phyloP scores from a whole-genome alignment of 2,113 vertebrate species.

The Phoenicopterus ruber region DNA sequence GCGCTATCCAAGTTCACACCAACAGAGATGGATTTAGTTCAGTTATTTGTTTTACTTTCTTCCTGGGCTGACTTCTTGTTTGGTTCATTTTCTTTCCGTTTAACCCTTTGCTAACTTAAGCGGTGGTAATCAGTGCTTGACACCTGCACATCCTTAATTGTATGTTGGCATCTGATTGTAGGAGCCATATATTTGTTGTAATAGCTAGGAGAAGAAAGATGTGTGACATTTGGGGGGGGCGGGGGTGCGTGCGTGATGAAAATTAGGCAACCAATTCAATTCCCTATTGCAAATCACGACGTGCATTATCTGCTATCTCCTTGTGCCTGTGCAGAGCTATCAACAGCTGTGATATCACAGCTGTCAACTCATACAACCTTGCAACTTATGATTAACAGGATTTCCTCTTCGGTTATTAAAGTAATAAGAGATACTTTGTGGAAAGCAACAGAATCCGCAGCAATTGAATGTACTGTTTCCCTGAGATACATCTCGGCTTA shows the following conservation, averaged over 20 bases:
- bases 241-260: rapidly evolving
- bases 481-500: not conserved
- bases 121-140: not conserved
- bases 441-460: not conserved
- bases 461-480: not conserved
- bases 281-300: not conserved
- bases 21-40: not conserved
- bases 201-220: slow-evolving; percentile 10
- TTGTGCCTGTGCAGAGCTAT: not conserved
- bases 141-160: not conserved
- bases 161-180: not conserved
- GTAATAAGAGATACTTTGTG: not conserved
- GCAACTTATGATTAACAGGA: slow-evolving; percentile 17
- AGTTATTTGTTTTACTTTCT: not conserved
- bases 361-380: not conserved
- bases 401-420: slow-evolving; percentile 33
- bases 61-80: not conserved
- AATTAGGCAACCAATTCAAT: not conserved
- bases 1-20: not conserved
- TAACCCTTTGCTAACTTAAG: not conserved
- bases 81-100: not conserved
- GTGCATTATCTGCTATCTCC: not conserved
- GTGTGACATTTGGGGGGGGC: not conserved
- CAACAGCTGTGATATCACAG: slow-evolving; percentile 15
- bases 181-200: not conserved